phyloP scores from a whole-genome alignment of 2,113 vertebrate genomes.

The Pao palembangensis region DNA sequence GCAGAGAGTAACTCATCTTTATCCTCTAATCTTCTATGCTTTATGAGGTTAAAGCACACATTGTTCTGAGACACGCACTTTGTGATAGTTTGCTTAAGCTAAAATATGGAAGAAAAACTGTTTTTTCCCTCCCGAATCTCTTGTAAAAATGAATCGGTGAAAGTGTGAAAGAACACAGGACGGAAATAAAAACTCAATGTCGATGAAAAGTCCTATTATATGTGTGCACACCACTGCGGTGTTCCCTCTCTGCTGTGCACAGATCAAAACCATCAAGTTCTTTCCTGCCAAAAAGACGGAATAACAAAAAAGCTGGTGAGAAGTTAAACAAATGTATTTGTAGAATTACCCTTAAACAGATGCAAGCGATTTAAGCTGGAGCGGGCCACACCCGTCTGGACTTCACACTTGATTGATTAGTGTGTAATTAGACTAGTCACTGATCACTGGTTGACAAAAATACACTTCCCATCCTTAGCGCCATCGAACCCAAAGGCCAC shows the following conservation, averaged over 20 bases:
- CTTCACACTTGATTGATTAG: slow-evolving; percentile 66
- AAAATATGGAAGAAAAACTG: slow-evolving; percentile 11
- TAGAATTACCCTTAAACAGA: slow-evolving; percentile 42
- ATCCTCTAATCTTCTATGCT: slow-evolving; percentile 25
- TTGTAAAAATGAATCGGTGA: no score
- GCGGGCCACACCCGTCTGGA: slow-evolving; percentile 46
- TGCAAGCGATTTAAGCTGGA: slow-evolving; percentile 52
- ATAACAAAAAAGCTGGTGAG: slow-evolving; percentile 20
- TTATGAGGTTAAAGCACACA: slow-evolving; percentile 34
- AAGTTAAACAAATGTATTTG: slow-evolving; percentile 50
- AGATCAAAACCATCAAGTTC: slow-evolving; percentile 27
- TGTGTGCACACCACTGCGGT: background rate
- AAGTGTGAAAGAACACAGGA: no score
- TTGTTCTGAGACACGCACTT: slow-evolving; percentile 25
- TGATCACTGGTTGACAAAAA: slow-evolving; percentile 67
- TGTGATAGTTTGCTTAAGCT: slow-evolving; percentile 1
- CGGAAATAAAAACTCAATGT: no score
- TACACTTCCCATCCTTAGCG: slow-evolving; percentile 42
- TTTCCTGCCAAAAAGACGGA: slow-evolving; percentile 2
- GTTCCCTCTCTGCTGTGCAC: slow-evolving; percentile 14
- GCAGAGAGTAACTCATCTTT: background rate
- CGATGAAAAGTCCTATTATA: no score
- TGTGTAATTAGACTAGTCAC: slow-evolving; percentile 64
- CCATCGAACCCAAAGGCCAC: slow-evolving; percentile 13
- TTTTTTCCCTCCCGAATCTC: slow-evolving; percentile 31